A percentile compares a stretch with the other conserved stretches of the same genome.
phyloP scores from a whole-genome alignment of 2,888 invertebrate species.

The Megastigmus dorsalis region DNA sequence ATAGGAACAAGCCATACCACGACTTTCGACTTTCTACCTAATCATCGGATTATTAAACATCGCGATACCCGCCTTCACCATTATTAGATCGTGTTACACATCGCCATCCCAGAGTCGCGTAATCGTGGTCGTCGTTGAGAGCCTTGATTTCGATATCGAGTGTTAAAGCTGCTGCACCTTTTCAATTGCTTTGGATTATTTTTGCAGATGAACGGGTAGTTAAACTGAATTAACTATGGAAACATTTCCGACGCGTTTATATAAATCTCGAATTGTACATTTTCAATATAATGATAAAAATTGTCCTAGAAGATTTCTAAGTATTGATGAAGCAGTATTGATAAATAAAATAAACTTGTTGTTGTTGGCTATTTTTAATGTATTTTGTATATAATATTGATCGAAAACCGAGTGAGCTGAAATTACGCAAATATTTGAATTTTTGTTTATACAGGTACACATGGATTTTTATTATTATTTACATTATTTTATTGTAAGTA shows the following conservation, averaged over 20 bases:
- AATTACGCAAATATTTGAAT: background rate
- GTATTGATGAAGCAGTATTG: too few relatives aligned
- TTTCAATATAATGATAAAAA: background rate
- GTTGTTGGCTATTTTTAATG: background rate
- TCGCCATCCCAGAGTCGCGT: constrained; percentile 16
- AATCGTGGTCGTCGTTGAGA: constrained; percentile 32
- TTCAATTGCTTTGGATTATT: too few relatives aligned
- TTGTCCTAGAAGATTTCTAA: too few relatives aligned
- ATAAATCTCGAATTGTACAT: constrained; percentile 1
- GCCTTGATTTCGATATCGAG: constrained; percentile 44
- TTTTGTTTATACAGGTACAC: background rate
- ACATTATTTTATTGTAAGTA: too few relatives aligned
- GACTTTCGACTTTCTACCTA: constrained; percentile 43
- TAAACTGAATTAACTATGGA: too few relatives aligned
- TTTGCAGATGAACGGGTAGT: too few relatives aligned
- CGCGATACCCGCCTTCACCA: constrained; percentile 16
- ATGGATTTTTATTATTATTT: background rate
- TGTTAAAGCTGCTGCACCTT: background rate
- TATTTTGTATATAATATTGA: background rate
- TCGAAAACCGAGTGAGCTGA: background rate
- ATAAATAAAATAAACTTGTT: background rate
- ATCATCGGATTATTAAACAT: constrained; percentile 13
- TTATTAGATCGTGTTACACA: constrained; percentile 38
- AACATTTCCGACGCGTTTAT: background rate
- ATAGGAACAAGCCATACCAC: background rate